These are phyloP conservation scores for Kryptopterus vitreolus DNA, from an alignment of 2,797 vertebrate species.

Conservation along the genomic window DNA sequence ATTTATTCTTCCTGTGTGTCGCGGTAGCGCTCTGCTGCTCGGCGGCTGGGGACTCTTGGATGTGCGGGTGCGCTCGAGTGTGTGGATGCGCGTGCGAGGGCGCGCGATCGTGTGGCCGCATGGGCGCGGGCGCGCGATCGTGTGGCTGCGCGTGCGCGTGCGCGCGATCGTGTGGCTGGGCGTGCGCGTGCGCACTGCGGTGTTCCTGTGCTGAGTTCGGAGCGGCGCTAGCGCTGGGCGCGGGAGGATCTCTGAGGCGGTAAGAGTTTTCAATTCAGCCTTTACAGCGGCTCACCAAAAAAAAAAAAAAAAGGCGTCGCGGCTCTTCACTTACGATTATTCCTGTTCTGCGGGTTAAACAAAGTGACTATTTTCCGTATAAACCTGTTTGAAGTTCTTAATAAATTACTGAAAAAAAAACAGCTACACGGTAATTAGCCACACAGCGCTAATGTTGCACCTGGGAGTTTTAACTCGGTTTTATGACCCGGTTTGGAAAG, in stretches of 20 bases:
- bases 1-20: no score
- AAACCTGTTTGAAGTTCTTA: background rate
- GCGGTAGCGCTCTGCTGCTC: no score
- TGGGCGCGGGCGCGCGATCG: no score
- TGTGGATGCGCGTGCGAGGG: no score
- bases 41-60: no score
- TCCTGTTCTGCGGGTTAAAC: background rate
- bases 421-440: conserved; percentile 8
- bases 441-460: background rate
- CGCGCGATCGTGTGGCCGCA: no score
- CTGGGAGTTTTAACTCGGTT: background rate
- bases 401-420: background rate
- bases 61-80: no score
- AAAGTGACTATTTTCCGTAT: background rate
- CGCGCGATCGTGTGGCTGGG: no score
- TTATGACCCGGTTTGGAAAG: background rate
- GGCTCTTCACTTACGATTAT: background rate
- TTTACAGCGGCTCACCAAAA: background rate
- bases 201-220: background rate
- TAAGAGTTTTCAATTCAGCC: conserved; percentile 23
- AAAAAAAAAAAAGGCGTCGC: no score
- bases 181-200: background rate
- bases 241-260: conserved; percentile 48
- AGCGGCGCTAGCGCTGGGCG: conserved; percentile 26
- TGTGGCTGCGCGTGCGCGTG: no score